These are phyloP conservation scores for Dicrostonyx torquatus DNA, from an alignment of 2,797 vertebrate genomes.

Conservation along the genomic window DNA sequence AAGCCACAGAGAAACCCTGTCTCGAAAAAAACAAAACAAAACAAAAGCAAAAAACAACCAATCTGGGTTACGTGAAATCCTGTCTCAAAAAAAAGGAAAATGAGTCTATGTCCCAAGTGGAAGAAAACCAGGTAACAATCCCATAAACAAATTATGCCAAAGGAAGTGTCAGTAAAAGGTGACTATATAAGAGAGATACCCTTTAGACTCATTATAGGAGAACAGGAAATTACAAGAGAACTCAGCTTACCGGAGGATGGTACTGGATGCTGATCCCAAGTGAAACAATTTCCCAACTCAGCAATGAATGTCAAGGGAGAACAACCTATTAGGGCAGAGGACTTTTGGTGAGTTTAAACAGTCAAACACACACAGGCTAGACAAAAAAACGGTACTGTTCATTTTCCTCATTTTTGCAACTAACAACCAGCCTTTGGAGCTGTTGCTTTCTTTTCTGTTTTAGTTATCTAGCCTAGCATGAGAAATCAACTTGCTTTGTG, in stretches of 20 bases:
- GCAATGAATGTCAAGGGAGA: background rate
- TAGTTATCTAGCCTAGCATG: background rate
- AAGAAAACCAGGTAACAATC: background rate
- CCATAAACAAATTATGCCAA: slow-evolving; percentile 21
- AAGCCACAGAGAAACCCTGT: too few species aligned
- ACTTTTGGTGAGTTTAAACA: background rate
- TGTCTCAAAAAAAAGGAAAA: background rate
- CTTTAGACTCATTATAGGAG: background rate
- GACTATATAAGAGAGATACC: background rate
- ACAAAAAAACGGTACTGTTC: background rate
- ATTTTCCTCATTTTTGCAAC: background rate
- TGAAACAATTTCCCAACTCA: background rate
- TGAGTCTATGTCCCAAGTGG: background rate
- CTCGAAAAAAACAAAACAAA: too few species aligned
- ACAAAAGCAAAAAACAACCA: too few species aligned
- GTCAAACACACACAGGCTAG: background rate
- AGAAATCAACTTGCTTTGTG: background rate
- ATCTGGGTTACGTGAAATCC: background rate
- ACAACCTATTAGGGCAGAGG: background rate
- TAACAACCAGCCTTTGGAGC: background rate
- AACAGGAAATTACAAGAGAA: background rate
- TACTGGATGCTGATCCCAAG: background rate
- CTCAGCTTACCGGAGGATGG: background rate
- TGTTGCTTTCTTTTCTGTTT: background rate
- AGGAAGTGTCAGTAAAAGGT: background rate